Conservation (phyloP, 2,888 invertebrate genomes). For the Drosophila prolongata region DNA sequence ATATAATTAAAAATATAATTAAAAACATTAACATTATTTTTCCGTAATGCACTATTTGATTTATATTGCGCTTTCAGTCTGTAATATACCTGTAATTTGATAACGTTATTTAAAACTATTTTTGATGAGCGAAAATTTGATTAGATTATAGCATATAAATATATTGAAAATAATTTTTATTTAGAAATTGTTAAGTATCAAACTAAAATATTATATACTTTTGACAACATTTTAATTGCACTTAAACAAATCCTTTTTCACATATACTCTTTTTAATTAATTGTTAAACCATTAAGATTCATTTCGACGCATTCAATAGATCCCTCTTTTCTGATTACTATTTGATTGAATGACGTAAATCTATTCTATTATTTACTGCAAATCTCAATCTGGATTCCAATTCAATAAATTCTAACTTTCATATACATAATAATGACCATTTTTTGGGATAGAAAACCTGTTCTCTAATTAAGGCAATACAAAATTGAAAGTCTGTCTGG, state of each 20-base stretch:
- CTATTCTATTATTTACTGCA: background rate
- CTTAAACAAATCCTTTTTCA: background rate
- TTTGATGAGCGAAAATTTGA: background rate
- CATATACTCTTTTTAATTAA: constrained; percentile 8
- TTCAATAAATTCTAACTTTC: constrained; percentile 3
- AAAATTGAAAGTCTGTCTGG: constrained; percentile 21
- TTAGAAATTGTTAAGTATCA: no score
- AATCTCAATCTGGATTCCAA: background rate
- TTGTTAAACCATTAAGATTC: background rate
- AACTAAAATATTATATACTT: no score
- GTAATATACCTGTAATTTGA: background rate
- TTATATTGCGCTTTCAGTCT: background rate
- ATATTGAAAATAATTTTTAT: no score
- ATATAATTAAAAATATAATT: background rate
- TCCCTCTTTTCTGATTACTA: background rate
- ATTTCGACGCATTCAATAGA: constrained; percentile 1
- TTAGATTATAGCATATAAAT: no score
- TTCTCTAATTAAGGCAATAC: constrained; percentile 9
- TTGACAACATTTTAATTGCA: no score
- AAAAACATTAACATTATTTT: background rate
- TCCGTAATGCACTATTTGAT: background rate
- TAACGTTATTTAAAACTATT: constrained; percentile 8
- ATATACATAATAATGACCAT: background rate
- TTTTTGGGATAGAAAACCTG: constrained; percentile 18
- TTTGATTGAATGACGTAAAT: constrained; percentile 22